Base-by-base conservation (phyloP, 1,140 invertebrate genomes). In the Ceratina australensis region DNA sequence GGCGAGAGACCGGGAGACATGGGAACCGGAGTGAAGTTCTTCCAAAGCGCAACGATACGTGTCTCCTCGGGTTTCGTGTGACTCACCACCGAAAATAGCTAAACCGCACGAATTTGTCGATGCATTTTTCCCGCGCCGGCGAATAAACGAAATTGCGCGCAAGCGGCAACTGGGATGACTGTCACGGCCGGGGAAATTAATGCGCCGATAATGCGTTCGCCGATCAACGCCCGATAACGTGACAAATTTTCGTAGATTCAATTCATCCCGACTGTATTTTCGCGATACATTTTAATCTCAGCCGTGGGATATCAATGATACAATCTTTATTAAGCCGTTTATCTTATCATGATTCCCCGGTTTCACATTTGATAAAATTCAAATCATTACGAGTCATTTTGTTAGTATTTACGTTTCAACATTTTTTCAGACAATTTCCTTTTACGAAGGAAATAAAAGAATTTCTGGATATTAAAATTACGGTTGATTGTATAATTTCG, bases 41-140 rank as follows among this genome's bases (percentile, higher is more conserved):
- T 78, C 69, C 50, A 22, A 42, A 42, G 42, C 47, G 24, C 20
- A n/a, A 18, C 68, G 63, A 67, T 28, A 60, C 20, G 69, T 52
- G 72, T 79, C n/a, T 72, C 74, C 81, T 83, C 80, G 74, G 60
- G 26, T 82, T 81, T 81, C 81, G 74, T 68, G n/a, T 83, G 81
- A 83, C 57, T 83, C 80, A 83, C 49, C 24, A 69, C 20, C 16
- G 26, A 71, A 71, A 77, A 77, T 77, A 71, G 56, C 67, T 18
- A n/a, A n/a, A 12, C 16, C 57, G 7, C 26, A 20, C 8, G 33
- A 42, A 26, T 77, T 52, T 71, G 42, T 42, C 24, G 7, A 10
- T 1, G 8, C n/a, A 47, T 61, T 76, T 61, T 69, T 59, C 28
- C 3, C 24, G 8, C n/a, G 26, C 20, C n/a, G 4, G 5, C 16